Base-by-base conservation (phyloP, 2,888 invertebrate species). In the Fragum whitleyi region DNA sequence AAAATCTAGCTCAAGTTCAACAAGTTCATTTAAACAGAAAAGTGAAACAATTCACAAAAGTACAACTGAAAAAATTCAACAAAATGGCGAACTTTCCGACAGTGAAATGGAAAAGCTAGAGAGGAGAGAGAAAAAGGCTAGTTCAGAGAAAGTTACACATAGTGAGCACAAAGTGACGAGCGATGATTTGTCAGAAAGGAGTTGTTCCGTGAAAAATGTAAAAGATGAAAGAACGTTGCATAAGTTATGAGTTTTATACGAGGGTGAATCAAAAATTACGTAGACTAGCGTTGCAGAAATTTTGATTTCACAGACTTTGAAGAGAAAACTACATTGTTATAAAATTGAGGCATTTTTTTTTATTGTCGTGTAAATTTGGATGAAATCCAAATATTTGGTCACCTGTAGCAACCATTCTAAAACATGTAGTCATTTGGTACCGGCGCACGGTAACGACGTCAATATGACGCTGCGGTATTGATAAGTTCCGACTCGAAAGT, bases 51-150 rank as follows among this genome's bases (percentile, higher is more conserved):
- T 5, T 16, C 11, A 61, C 32, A 65, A 42, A 42, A 23, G 14
- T 23, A 57, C 5, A 57, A 47, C 61, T 2, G 42, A 32, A 26
- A 28, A 32, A 1, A 32, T 29, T 32, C 61, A 61, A 61, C 61
- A 32, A 26, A 65, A 65, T 65, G 65, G 65, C 1, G 65, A 39
- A 36, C 2, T 65, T 42, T 65, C 65, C 21, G 65, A 65, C 42
- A 42, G 6, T 65, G 65, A 65, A 1, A 36, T 42, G 21, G 65
- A 65, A 39, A 42, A 5, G 3, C n/a, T 42, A 5, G 42, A 65
- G 39, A 42, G 42, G 23, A 42, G 2, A 23, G 26, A 65, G 42
- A 42, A 3, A 65, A n/a, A 14, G 19, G 1, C 5, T 32, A 42
- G 26, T 32, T 61, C 61, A 19, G 26, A 28, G 32, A 23, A 42